These are phyloP conservation scores for Leptopilina syphax DNA, from an alignment of 2,888 invertebrate species.

Conservation along the genomic window DNA sequence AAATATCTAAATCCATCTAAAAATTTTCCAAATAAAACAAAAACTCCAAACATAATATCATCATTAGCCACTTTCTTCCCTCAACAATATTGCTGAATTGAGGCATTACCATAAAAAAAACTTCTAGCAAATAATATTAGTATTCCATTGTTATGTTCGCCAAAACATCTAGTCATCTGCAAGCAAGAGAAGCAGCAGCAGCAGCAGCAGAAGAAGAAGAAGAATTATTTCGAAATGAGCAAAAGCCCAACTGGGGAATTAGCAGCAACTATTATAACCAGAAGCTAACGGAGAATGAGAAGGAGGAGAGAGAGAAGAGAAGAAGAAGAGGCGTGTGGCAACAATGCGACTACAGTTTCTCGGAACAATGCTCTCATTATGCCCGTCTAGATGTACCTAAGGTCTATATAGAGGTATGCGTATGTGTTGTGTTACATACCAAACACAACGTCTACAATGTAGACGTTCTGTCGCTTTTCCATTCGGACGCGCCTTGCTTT, in stretches of 20 bases:
- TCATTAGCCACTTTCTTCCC: no score
- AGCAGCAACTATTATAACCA: conserved; percentile 53
- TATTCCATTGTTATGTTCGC: neutral
- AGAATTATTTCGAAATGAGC: conserved; percentile 53
- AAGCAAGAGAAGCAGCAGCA: no score
- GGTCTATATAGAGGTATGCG: conserved; percentile 52
- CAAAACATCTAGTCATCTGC: conserved; percentile 48
- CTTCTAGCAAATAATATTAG: no score
- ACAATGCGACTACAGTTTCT: conserved; percentile 74
- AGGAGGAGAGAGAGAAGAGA: conserved; percentile 51
- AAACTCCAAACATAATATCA: no score
- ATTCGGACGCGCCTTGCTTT: conserved; percentile 56
- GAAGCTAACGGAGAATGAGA: conserved; percentile 51
- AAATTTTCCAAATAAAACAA: no score
- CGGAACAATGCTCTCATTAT: conserved; percentile 75
- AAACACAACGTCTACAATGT: conserved; percentile 58
- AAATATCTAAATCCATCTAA: no score
- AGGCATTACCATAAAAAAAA: no score
- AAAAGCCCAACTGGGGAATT: conserved; percentile 59
- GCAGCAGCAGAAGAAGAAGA: conserved; percentile 25
- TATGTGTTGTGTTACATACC: conserved; percentile 59
- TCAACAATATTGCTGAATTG: no score
- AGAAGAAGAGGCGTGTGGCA: conserved; percentile 63
- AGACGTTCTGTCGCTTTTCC: conserved; percentile 60
- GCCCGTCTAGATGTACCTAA: conserved; percentile 65